A percentile compares a stretch with the other conserved stretches of the same genome.
phyloP scores from a whole-genome alignment of 1,140 invertebrate genomes.

The Carcinoscorpius rotundicauda region DNA sequence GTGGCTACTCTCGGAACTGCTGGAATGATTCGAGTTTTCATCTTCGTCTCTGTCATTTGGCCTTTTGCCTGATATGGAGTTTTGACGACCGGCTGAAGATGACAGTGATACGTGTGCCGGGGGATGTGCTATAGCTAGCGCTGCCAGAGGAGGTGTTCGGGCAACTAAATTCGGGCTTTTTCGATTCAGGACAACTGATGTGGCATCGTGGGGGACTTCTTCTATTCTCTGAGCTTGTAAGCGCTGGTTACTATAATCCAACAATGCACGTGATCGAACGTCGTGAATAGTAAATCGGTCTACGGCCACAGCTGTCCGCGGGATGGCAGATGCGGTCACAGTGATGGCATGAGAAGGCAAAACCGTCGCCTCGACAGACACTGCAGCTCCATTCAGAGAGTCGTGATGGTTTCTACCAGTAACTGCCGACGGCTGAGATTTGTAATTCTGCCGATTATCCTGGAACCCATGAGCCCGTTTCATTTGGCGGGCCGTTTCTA shows the following conservation, averaged over 20 bases:
- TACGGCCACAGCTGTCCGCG: neutral
- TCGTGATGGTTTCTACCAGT: neutral
- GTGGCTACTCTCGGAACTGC: neutral
- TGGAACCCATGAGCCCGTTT: constrained; percentile 58
- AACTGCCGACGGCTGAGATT: neutral
- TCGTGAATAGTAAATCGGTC: constrained; percentile 10
- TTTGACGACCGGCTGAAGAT: neutral
- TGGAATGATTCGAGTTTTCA: constrained; percentile 5
- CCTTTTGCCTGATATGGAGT: neutral
- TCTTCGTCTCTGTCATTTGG: constrained; percentile 13
- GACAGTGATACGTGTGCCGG: constrained; percentile 1
- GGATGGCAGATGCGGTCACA: neutral
- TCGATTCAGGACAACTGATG: constrained; percentile 11
- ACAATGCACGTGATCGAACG: neutral
- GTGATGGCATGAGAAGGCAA: neutral
- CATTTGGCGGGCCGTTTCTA: constrained; percentile 87
- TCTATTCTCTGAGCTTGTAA: constrained; percentile 5
- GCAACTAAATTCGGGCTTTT: constrained; percentile 11
- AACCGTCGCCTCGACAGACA: neutral
- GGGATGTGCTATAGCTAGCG: constrained; percentile 7
- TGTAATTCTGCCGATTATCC: constrained; percentile 2
- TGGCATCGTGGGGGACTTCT: constrained; percentile 7
- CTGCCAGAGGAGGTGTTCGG: neutral
- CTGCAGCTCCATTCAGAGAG: neutral
- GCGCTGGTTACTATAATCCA: constrained; percentile 16